Conservation (phyloP, 2,113 vertebrate genomes). For the Pseudopodoces humilis region DNA sequence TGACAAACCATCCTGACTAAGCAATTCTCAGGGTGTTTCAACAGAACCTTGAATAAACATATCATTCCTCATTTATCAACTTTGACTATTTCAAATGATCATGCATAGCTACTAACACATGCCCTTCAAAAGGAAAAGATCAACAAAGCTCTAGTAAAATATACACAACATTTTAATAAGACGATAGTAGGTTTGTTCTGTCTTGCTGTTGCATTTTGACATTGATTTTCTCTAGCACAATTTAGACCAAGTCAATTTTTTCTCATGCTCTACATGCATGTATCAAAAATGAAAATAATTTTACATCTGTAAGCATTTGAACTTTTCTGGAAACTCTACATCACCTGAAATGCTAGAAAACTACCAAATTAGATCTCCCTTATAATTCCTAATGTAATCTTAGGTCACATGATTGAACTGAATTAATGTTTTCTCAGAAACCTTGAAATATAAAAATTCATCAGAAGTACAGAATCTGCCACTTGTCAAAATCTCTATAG, state of each 20-base stretch:
- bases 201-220: neutral
- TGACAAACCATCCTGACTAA: neutral
- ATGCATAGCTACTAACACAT: neutral
- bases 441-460: neutral
- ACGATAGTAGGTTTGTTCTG: neutral
- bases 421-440: neutral
- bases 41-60: neutral
- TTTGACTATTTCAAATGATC: neutral
- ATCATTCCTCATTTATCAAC: neutral
- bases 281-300: neutral
- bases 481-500: neutral
- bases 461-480: neutral
- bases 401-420: neutral
- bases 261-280: neutral
- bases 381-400: neutral
- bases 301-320: neutral
- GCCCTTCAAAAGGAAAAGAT: neutral
- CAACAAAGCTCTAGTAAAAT: neutral
- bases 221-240: neutral
- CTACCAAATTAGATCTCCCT: neutral
- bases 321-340: neutral
- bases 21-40: neutral
- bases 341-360: neutral
- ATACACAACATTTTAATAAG: neutral
- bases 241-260: neutral